Base-by-base conservation (phyloP, 1,140 invertebrate genomes). In the Ceratosolen solmsi region DNA sequence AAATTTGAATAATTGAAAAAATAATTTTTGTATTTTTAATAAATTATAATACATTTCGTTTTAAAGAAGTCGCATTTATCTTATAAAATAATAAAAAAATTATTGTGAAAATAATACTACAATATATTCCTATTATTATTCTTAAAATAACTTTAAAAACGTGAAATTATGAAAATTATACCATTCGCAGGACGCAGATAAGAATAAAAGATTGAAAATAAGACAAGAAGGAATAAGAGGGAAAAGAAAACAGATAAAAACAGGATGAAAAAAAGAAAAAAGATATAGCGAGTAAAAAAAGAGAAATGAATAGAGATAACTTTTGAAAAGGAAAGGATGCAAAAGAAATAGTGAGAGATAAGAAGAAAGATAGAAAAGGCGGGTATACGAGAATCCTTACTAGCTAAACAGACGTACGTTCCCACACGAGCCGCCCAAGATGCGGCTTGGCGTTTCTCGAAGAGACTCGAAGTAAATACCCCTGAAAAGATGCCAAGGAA, bases 351-450 rank as follows among this genome's bases (percentile, higher is more conserved):
- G 63, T 70, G 79, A 77, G 83, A 65, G 79, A 84, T 80, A 81
- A 80, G 30, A 76, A 84, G 74, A 65, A 41, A 49, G 73, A 79
- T 82, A 88, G 83, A 86, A n/a, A 68, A 85, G 76, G 77, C 72
- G 72, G 83, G 82, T 72, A 38, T 38, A 77, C 54, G 84, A 85
- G 33, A 79, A 79, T 70, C 65, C 51, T 79, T 25, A 78, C 86
- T 87, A 87, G 85, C 87, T 91, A 90, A 90, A 90, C 90, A 91
- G 90, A 90, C 88, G 89, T 91, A 90, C 90, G 89, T 91, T 90
- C 89, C 90, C 89, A 91, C 88, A 91, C 88, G 87, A 91, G 89
- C 90, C 90, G 87, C 90, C 90, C 90, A 91, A 91, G 90, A 91
- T 91, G 90, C 90, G 90, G 90, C 88, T 86, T 82, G 87, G 86